Evolutionary conservation across 2,888 invertebrate species (phyloP).

Genomic region (Halocaridina rubra): DNA sequence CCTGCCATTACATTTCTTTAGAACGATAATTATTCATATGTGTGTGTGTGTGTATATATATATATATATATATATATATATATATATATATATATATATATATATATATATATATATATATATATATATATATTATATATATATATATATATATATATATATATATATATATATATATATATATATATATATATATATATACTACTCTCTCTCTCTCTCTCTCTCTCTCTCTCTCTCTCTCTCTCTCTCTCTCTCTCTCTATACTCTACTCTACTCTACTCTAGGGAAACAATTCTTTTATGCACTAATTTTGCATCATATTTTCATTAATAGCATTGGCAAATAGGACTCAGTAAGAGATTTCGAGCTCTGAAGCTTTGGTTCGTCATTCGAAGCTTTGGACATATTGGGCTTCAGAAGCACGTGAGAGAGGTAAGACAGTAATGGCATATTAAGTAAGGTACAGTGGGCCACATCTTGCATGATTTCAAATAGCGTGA

Average conservation of each 20-base stretch:
- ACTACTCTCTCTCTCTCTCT: not conserved
- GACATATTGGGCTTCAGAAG: constrained; percentile 89
- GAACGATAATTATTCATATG: too few species aligned
- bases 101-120: not conserved
- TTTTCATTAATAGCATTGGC: too few species aligned
- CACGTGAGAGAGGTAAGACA: constrained; percentile 86
- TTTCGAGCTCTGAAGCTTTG: constrained; percentile 94
- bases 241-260: not conserved
- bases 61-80: too few species aligned
- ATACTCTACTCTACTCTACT: not conserved
- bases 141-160: not conserved
- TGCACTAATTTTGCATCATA: too few species aligned
- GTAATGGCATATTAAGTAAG: not conserved
- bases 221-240: too few species aligned
- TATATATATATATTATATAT: not conserved
- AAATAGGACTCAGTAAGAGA: constrained; percentile 92
- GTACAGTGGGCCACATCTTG: too few species aligned
- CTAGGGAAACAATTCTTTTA: not conserved
- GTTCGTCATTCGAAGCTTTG: constrained; percentile 96
- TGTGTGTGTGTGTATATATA: too few species aligned
- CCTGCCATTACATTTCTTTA: too few species aligned
- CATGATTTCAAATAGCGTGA: too few species aligned
- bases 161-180: not conserved
- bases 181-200: not conserved
- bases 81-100: too few species aligned